Percentiles rank a stretch among this genome's conserved stretches.
Conservation (phyloP, 2,888 invertebrate genomes). For the Coenonympha glycerion region DNA sequence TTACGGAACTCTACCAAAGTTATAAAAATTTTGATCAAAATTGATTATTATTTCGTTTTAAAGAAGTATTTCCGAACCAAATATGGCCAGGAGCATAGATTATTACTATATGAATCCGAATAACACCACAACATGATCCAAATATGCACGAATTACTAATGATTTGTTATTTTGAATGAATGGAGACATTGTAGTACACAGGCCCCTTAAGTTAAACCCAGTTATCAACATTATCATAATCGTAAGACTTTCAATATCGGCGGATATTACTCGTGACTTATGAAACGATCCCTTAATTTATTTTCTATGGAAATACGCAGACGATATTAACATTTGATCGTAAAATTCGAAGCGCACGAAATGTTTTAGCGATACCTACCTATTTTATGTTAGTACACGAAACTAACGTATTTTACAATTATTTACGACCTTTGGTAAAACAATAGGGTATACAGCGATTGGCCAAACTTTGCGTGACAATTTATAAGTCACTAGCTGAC, state of each 20-base stretch:
- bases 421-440: constrained; percentile 10
- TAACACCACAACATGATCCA: too few species aligned
- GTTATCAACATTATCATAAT: background rate
- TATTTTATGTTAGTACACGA: constrained; percentile 14
- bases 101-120: too few species aligned
- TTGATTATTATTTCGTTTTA: too few species aligned
- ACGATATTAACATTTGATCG: constrained; percentile 7
- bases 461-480: constrained; percentile 7
- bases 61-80: too few species aligned
- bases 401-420: constrained; percentile 16
- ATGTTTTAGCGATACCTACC: constrained; percentile 15
- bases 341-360: constrained; percentile 23
- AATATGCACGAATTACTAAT: too few species aligned
- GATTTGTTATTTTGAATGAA: too few species aligned
- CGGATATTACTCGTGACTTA: background rate
- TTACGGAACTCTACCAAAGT: too few species aligned
- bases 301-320: constrained; percentile 15
- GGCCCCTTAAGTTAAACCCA: background rate
- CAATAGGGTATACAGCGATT: constrained; percentile 2
- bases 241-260: background rate
- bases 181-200: too few species aligned
- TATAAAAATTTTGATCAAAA: too few species aligned
- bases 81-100: too few species aligned
- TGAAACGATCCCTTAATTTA: constrained; percentile 18
- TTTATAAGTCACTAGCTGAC: background rate